Evolutionary conservation across 1,140 invertebrate species (phyloP), one percentile per base, ranked within the genome.

Genomic region (Monomorium pharaonis): DNA sequence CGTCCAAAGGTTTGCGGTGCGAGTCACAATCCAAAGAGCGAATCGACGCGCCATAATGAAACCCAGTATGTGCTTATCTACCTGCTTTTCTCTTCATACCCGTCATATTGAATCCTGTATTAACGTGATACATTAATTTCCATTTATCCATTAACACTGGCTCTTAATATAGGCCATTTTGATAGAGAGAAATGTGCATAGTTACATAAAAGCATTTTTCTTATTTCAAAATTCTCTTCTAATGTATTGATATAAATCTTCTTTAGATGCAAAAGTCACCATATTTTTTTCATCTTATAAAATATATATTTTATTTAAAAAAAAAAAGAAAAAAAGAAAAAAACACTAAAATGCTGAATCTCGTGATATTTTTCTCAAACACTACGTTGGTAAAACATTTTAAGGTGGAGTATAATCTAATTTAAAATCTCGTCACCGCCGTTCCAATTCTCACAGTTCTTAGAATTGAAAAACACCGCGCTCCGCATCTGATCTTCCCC

Each of bases 61-160:
- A 42, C 12, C 21, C 24, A 30, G 44, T 69, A 63, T 27, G 21
- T 58, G 37, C 56, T 44, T 69, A 56, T 54, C 62, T 27, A 37
- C 3, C 16, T n/a, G 33, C 63, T 44, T 69, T 69, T 18, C 21
- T 27, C 77, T 69, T 56, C 30, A 58, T 54, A 16, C 16, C 7
- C 7, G 9, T 80, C 49, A 69, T 56, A 54, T 27, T 42, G 10
- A 80, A 69, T 69, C 21, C 33, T 30, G 9, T 5, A 69, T 54
- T 80, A 67, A 51, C 14, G 16, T 14, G 16, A 51, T 67, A 42
- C 33, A 56, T 69, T 54, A 69, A 80, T 54, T 58, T 54, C 16
- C 60, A 42, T 42, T 80, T 65, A 69, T 80, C 62, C 54, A 80
- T 80, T 80, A n/a, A 67, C 49, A 42, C 24, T 80, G 54, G 6